These are phyloP conservation scores for Triops longicaudatus DNA, from an alignment of 1,140 invertebrate species.

Conservation along the genomic window DNA sequence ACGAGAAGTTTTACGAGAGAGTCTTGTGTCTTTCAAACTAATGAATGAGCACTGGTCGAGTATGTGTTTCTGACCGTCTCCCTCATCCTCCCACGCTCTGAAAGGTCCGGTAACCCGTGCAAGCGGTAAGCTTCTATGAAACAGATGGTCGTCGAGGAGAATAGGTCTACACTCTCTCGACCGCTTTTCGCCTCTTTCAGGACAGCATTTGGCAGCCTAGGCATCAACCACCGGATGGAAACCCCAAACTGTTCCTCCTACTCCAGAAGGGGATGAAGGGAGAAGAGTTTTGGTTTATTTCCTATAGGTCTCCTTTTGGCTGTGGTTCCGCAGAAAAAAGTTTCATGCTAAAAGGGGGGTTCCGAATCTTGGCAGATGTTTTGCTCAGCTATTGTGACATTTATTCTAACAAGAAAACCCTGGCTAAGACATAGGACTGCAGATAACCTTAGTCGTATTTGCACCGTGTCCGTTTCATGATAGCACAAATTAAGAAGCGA, in stretches of 20 bases:
- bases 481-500: not conserved
- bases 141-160: slow-evolving; percentile 14
- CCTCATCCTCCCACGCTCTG: slow-evolving; percentile 9
- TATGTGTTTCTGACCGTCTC: not conserved
- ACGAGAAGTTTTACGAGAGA: not conserved
- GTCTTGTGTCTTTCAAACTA: not conserved
- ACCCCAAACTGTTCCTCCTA: slow-evolving; percentile 14
- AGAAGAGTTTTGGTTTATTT: not conserved
- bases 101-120: slow-evolving; percentile 5
- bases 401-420: not conserved
- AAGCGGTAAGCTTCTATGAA: slow-evolving; percentile 5
- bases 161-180: not conserved
- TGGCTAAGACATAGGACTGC: not conserved
- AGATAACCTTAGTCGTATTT: not conserved
- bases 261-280: slow-evolving; percentile 1
- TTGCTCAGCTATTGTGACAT: not conserved
- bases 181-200: not conserved
- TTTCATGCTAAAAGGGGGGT: not conserved
- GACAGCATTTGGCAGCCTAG: slow-evolving; percentile 14
- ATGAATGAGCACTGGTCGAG: not conserved
- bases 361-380: slow-evolving; percentile 14
- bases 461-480: not conserved
- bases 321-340: slow-evolving; percentile 4
- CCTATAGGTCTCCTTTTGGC: not conserved
- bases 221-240: slow-evolving; percentile 14